phyloP scores from a whole-genome alignment of 2,797 vertebrate species.

The Paramormyrops hopkinsi region DNA sequence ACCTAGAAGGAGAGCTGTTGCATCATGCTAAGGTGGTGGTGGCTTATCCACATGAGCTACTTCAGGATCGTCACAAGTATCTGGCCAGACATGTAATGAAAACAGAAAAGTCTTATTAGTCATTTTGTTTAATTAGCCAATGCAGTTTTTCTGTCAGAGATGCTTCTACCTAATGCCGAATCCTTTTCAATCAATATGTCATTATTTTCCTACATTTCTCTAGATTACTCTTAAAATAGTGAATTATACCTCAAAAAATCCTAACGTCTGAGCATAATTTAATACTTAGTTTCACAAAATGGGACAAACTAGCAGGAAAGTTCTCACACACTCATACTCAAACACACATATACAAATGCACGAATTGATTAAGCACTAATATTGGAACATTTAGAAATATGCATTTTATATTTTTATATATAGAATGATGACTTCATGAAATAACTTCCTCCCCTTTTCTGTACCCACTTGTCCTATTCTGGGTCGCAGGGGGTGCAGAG shows the following conservation, averaged over 20 bases:
- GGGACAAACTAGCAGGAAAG: neutral
- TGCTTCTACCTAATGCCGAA: neutral
- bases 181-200: neutral
- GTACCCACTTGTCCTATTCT: neutral
- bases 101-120: conserved; percentile 17
- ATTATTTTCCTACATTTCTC: neutral
- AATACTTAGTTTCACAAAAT: neutral
- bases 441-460: neutral
- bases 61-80: conserved; percentile 25
- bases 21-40: conserved; percentile 30
- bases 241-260: neutral
- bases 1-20: conserved; percentile 27
- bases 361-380: neutral
- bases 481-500: neutral
- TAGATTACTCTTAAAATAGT: neutral
- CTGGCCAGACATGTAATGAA: conserved; percentile 20
- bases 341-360: neutral
- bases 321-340: neutral
- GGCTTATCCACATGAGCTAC: conserved; percentile 12
- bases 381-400: neutral
- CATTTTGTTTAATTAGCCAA: neutral
- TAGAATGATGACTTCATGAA: neutral
- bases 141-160: neutral
- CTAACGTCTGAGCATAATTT: neutral
- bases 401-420: neutral